Base-by-base conservation (phyloP, 2,888 invertebrate genomes). In the Tachystola acroxantha region DNA sequence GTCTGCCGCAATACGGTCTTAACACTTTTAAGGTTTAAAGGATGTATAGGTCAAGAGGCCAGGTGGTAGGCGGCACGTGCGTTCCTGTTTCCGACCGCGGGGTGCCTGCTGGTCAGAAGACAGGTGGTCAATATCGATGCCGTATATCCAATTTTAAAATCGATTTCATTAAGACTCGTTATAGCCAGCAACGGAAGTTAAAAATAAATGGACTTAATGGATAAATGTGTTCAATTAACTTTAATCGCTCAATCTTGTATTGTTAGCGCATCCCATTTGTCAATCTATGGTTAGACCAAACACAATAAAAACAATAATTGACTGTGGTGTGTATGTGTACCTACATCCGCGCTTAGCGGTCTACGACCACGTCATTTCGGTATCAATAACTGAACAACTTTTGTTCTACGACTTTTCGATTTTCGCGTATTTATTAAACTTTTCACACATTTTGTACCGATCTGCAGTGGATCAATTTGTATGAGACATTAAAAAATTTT, bases 21-120 rank as follows among this genome's bases (percentile, higher is more conserved):
- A 53, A 68, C 78, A 84, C 79, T 81, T 78, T 53, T 82, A 80
- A 62, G 84, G 82, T 56, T 80, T 78, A 61, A 62, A 75, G 82
- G 80, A 81, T 72, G 70, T 60, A 43, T 55, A 65, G 70, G 77
- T 66, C 69, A 68, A 56, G 48, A 57, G 61, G 70, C 73, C 84
- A 84, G 80, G 75, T 84, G 81, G 58, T 43, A 45, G 22, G 46
- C 35, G 61, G 53, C 73, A 70, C 73, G 71, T 63, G 70, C 64
- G 68, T 73, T 78, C 82, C 84, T 82, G 81, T 65, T 80, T 78
- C 79, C 80, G 53, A 34, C 22, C 35, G 34, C 19, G 19, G 22
- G 48, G 9, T 32, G 10, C 39, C 26, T 11, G 26, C 46, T 11
- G 40, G 10, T 11, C 24, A 16, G n/a, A 36, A 12, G 39, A 51